Conservation (phyloP, 1,140 invertebrate genomes). For the Chrysoperla carnea region DNA sequence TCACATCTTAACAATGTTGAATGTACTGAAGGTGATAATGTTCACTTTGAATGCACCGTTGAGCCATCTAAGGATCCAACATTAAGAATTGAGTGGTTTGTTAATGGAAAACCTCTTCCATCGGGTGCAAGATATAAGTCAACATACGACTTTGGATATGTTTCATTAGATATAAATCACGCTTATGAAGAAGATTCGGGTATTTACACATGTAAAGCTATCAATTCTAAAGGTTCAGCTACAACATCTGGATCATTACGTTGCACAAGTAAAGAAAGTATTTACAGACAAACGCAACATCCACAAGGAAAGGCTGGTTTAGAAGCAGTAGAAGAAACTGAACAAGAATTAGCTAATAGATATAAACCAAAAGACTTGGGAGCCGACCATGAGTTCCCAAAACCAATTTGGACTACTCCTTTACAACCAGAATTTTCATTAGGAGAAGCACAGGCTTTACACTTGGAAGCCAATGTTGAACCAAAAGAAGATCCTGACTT, state of each 20-base stretch:
- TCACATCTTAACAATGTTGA: slow-evolving; percentile 81
- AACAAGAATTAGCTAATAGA: slow-evolving; percentile 55
- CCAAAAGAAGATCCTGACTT: slow-evolving; percentile 93
- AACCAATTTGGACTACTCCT: slow-evolving; percentile 76
- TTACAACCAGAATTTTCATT: slow-evolving; percentile 64
- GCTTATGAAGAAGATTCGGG: slow-evolving; percentile 78
- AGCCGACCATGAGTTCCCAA: slow-evolving; percentile 60
- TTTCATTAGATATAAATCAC: slow-evolving; percentile 64
- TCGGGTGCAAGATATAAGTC: slow-evolving; percentile 65
- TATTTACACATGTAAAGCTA: slow-evolving; percentile 81
- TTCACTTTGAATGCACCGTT: slow-evolving; percentile 88
- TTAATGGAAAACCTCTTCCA: slow-evolving; percentile 67
- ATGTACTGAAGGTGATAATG: slow-evolving; percentile 75
- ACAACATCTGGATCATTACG: slow-evolving; percentile 73
- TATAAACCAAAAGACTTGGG: slow-evolving; percentile 38
- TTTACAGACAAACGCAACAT: slow-evolving; percentile 76
- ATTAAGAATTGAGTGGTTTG: slow-evolving; percentile 82
- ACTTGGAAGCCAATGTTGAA: slow-evolving; percentile 85
- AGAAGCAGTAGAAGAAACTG: slow-evolving; percentile 70
- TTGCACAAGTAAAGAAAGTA: slow-evolving; percentile 58
- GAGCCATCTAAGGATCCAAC: slow-evolving; percentile 89
- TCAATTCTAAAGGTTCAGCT: slow-evolving; percentile 76
- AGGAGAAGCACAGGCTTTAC: slow-evolving; percentile 77
- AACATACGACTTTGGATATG: slow-evolving; percentile 78
- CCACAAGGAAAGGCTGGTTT: slow-evolving; percentile 72